Percentiles rank a stretch among this genome's conserved stretches.
These are phyloP conservation scores for Tipula vernalis DNA, from an alignment of 2,888 invertebrate species.

Conservation along the genomic window DNA sequence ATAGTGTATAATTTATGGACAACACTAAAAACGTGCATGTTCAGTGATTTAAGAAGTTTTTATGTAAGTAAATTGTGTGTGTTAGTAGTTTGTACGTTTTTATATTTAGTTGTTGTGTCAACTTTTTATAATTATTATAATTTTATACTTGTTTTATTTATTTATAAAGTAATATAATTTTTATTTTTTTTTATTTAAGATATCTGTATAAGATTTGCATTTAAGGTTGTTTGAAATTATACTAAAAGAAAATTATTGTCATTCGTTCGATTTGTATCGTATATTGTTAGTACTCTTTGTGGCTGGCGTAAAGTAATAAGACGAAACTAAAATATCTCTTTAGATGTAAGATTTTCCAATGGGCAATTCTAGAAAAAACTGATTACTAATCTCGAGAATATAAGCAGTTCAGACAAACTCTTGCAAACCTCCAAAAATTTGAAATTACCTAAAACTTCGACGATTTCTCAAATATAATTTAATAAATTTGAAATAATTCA, in stretches of 20 bases:
- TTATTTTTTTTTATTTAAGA: neutral
- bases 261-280: neutral
- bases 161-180: neutral
- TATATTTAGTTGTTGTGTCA: neutral
- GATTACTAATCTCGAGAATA: too few species aligned
- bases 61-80: too few species aligned
- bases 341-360: too few species aligned
- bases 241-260: neutral
- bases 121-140: neutral
- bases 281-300: neutral
- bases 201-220: neutral
- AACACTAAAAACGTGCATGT: neutral
- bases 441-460: too few species aligned
- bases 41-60: neutral
- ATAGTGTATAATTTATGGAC: neutral
- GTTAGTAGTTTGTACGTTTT: too few species aligned
- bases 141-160: neutral
- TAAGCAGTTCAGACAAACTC: too few species aligned
- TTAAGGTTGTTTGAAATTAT: neutral
- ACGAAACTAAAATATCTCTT: too few species aligned
- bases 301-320: too few species aligned
- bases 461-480: too few species aligned
- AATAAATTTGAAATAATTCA: too few species aligned
- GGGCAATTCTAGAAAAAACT: too few species aligned
- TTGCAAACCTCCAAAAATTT: too few species aligned